Percentiles rank a stretch among this genome's conserved stretches.
These are phyloP conservation scores for Ptychodera flava DNA, from an alignment of 35 echinoderm and acorn worm species.

Conservation along the genomic window DNA sequence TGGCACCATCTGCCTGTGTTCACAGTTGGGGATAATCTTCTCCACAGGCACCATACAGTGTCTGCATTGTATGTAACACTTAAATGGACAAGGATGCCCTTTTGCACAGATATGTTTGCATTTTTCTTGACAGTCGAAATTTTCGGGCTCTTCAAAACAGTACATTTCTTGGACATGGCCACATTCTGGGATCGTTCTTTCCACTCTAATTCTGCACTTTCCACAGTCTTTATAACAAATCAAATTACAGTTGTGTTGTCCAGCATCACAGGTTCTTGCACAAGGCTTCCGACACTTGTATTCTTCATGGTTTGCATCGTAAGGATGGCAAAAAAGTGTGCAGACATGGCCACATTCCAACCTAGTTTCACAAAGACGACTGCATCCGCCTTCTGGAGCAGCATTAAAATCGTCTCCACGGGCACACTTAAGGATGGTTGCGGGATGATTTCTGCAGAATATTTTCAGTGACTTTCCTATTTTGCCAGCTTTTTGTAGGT, in stretches of 20 bases:
- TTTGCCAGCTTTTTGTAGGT: not conserved
- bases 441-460: conserved; percentile 70
- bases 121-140: not conserved
- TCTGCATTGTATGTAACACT: not conserved
- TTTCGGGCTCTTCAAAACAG: not conserved
- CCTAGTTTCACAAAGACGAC: conserved; percentile 36
- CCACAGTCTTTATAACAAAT: not conserved
- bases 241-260: not conserved
- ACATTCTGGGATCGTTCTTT: not conserved
- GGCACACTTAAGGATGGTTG: conserved; percentile 14
- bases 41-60: not conserved
- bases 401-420: conserved; percentile 41
- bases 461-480: conserved; percentile 41
- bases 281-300: conserved; percentile 47
- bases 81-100: not conserved
- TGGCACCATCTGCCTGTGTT: conserved; percentile 3
- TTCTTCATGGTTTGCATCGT: conserved; percentile 32
- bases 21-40: not conserved
- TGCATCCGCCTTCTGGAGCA: conserved; percentile 66
- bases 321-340: conserved; percentile 43
- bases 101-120: not conserved
- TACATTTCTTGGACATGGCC: not conserved
- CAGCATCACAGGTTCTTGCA: not conserved
- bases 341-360: conserved; percentile 76
- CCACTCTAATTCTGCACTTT: not conserved